phyloP scores from a whole-genome alignment of 2,888 invertebrate species.

The Macaria notata region DNA sequence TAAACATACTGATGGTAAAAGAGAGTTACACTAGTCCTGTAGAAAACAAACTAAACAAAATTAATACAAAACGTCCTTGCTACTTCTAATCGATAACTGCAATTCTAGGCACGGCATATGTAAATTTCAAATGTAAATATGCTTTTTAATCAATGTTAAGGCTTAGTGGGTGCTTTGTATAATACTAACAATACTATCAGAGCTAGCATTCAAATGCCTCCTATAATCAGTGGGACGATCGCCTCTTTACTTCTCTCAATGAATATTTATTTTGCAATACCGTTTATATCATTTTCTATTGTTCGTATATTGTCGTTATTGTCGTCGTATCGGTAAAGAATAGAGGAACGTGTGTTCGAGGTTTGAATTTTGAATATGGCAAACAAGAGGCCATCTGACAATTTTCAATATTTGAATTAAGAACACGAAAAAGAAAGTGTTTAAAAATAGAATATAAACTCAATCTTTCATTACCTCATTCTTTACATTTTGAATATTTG shows the following conservation, averaged over 20 bases:
- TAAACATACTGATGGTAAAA: too few species aligned
- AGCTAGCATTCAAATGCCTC: conserved; percentile 65
- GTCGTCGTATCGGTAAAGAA: conserved; percentile 36
- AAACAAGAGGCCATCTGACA: not conserved
- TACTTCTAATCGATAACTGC: conserved; percentile 67
- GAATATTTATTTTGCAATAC: conserved; percentile 72
- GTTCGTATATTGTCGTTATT: conserved; percentile 65
- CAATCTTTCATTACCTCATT: too few species aligned
- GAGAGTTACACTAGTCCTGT: too few species aligned
- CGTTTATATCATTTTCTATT: conserved; percentile 54
- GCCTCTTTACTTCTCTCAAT: conserved; percentile 54
- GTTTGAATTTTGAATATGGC: conserved; percentile 11
- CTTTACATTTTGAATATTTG: too few species aligned
- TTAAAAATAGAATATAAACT: too few species aligned
- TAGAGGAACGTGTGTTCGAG: conserved; percentile 26
- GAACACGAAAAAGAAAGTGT: too few species aligned
- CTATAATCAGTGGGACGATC: conserved; percentile 67
- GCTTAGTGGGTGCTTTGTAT: conserved; percentile 46
- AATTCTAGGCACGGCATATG: conserved; percentile 75
- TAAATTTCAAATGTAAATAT: conserved; percentile 72
- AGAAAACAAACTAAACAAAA: too few species aligned
- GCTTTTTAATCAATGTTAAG: conserved; percentile 75
- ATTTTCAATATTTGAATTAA: conserved; percentile 7
- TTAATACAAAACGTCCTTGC: conserved; percentile 25
- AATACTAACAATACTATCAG: conserved; percentile 73